phyloP scores from a whole-genome alignment of 2,888 invertebrate genomes.

The Agrochola lychnidis region DNA sequence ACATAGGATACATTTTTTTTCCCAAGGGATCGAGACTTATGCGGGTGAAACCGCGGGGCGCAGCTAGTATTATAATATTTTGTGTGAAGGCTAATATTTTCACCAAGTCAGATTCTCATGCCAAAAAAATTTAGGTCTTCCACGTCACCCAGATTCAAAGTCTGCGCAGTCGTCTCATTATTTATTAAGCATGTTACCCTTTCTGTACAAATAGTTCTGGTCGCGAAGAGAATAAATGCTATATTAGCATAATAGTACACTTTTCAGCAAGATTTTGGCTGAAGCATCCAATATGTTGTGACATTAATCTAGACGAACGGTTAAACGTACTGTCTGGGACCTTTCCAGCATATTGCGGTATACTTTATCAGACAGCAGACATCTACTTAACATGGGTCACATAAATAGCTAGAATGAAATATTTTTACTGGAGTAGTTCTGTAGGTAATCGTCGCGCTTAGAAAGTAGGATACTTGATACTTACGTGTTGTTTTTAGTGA shows the following conservation, averaged over 20 bases:
- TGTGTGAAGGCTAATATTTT: not conserved
- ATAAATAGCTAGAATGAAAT: constrained; percentile 45
- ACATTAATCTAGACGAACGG: constrained; percentile 61
- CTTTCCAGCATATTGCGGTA: constrained; percentile 60
- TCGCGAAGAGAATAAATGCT: constrained; percentile 36
- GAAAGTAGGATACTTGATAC: too few relatives aligned
- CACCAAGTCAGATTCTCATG: not conserved
- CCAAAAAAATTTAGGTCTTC: not conserved
- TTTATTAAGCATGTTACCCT: constrained; percentile 24
- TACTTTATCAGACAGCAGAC: constrained; percentile 52
- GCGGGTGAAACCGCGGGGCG: too few relatives aligned
- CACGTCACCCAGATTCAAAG: not conserved
- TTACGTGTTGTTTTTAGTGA: not conserved
- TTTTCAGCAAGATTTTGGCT: constrained; percentile 60
- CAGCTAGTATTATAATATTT: too few relatives aligned
- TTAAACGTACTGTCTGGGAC: constrained; percentile 56
- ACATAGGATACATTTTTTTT: too few relatives aligned
- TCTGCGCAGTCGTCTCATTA: constrained; percentile 16
- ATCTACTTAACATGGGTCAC: constrained; percentile 48
- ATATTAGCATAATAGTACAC: constrained; percentile 58
- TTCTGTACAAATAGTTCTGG: constrained; percentile 13
- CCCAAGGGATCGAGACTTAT: too few relatives aligned
- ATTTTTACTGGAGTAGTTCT: constrained; percentile 9
- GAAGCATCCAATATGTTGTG: constrained; percentile 56
- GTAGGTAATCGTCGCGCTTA: not conserved